Base-by-base conservation (phyloP, 2,113 vertebrate genomes). In the Chloropsis cyanopogon region DNA sequence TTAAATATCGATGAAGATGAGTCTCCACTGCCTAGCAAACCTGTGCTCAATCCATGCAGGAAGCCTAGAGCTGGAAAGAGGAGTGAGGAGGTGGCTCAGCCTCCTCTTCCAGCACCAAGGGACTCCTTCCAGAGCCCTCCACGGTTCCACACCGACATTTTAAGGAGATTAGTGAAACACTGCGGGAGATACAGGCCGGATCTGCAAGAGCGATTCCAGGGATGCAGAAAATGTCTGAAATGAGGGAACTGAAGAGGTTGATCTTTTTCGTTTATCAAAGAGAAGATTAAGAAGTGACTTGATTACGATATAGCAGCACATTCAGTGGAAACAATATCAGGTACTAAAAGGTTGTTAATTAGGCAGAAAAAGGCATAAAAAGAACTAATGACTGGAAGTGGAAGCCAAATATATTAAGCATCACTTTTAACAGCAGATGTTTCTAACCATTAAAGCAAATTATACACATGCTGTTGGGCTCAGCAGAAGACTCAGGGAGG, bases 341-440 rank as follows among this genome's bases (percentile, higher is more conserved):
- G 94, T 95, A 96, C 91, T 97, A 95, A 96, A 96, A 93, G 89
- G 83, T 96, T 93, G 94, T 93, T 95, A 95, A 97, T 97, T 94
- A 96, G 94, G 92, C 89, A 96, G 77, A 97, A 93, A 95, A 94
- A 94, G 65, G 91, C 94, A 94, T 92, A 94, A 96, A 90, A 97
- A 95, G 92, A 95, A 93, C 91, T 92, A 97, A 96, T 92, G 91
- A 91, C 91, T 97, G 83, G 92, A 95, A 95, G 87, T 86, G 69
- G 86, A 90, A 97, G 96, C 86, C 95, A 97, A 94, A 96, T 94
- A 94, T 92, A 95, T 90, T 96, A 95, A 94, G 95, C 92, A 92
- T 91, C 94, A 92, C 92, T 97, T 96, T 94, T 95, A 96, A 95
- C 94, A 97, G 96, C 96, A 97, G 96, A 93, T 97, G 96, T 96